A percentile compares a stretch with the other conserved stretches of the same genome.
Evolutionary conservation across 2,113 vertebrate species (phyloP).

Genomic region (Sapayoa aenigma): DNA sequence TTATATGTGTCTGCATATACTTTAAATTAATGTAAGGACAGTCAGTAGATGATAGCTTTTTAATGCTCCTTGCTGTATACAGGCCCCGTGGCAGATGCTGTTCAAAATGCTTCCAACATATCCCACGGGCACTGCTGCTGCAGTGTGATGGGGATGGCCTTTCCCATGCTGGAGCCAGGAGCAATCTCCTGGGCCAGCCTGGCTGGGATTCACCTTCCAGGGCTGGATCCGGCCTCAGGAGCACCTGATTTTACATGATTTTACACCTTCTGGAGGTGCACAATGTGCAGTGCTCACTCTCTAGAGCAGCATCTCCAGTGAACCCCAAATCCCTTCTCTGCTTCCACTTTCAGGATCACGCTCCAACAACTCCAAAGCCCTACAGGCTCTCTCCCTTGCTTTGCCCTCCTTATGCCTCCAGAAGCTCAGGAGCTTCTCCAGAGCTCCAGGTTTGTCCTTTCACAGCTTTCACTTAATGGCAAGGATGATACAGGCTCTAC

Average conservation of each 20-base stretch:
- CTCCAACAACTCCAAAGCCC: not conserved
- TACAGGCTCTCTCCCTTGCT: not conserved
- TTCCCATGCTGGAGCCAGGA: not conserved
- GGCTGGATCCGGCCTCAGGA: not conserved
- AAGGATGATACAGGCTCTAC: not conserved
- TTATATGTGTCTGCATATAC: not conserved
- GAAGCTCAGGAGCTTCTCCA: not conserved
- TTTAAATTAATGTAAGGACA: not conserved
- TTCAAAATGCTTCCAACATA: not conserved
- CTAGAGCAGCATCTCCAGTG: not conserved
- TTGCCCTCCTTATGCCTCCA: not conserved
- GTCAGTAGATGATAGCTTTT: not conserved
- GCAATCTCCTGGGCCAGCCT: not conserved
- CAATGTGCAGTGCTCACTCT: accelerated
- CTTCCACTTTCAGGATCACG: accelerated
- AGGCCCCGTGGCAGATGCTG: not conserved
- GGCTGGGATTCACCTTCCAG: not conserved
- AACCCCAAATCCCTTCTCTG: not conserved
- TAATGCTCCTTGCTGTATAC: not conserved
- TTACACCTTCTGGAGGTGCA: not conserved
- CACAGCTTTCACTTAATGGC: not conserved
- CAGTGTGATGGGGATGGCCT: not conserved
- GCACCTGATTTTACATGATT: accelerated
- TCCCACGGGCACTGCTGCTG: accelerated
- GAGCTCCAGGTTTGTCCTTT: not conserved